Base-by-base conservation (phyloP, 2,797 vertebrate genomes). In the Microchirus variegatus region DNA sequence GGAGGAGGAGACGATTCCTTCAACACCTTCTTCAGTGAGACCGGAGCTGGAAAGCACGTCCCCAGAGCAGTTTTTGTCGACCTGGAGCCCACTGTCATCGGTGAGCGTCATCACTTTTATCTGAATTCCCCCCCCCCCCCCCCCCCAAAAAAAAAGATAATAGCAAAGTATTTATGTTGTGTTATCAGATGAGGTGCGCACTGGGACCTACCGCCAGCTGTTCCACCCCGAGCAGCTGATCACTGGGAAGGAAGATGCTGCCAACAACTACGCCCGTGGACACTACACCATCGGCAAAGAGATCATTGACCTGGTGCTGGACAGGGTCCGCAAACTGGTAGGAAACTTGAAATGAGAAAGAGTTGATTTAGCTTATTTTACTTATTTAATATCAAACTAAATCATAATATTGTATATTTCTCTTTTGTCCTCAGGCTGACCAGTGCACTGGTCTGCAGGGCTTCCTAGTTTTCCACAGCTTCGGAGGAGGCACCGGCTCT, bases 401-500 rank as follows among this genome's bases (percentile, higher is more conserved):
- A 31, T 31, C 5, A 31, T 31, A 31, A 31, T 4, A 31, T 31
- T 31, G 31, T 6, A 0, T 31, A 8, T 8, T 31, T 8, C 19
- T 9, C 53, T 38, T 80, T 16, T 53, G n/a, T 94, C 82, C 89
- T 50, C 84, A 88, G 89, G 50, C 88, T 41, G 89, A 91, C 60
- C 87, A 90, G 81, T 91, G 88, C 73, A 89, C 88, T 19, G 88
- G 88, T 10, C 88, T 91, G 18, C 89, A 91, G 85, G 90, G 90
- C 53, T 91, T 91, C 87, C 75, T 89, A 73, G 85, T 96, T 48
- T 95, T 96, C 75, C 94, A 95, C 80, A 95, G 95, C 81, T 96
- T 95, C 40, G 94, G 94, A 58, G 95, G 95, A 19, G 93, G 94
- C 61, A 95, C 94, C 11, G 93, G 94, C 31, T 96, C 94, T 49